Percentiles rank a stretch among this genome's conserved stretches.
phyloP scores from a whole-genome alignment of 2,113 vertebrate species.

The Accipiter virgatus region DNA sequence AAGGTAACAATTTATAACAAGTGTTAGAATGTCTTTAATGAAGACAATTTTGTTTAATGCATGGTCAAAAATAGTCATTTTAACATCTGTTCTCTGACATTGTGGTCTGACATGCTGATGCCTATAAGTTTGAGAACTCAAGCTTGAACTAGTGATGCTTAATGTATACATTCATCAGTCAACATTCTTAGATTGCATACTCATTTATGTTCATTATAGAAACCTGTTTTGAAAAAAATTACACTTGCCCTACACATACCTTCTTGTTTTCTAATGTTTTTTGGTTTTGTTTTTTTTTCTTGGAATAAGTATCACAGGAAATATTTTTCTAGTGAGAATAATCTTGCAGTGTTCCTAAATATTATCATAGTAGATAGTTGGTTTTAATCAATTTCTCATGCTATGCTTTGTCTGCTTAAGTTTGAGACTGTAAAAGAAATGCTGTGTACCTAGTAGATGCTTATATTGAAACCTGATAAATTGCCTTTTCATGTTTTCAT shows the following conservation, averaged over 20 bases:
- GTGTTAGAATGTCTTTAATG: neutral
- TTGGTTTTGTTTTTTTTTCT: neutral
- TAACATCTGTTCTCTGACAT: neutral
- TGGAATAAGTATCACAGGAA: neutral
- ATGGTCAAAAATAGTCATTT: rapidly evolving
- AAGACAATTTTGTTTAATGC: neutral
- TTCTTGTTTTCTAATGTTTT: neutral
- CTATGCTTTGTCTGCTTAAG: neutral
- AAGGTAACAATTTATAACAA: neutral
- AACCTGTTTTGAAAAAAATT: neutral
- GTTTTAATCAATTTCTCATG: neutral
- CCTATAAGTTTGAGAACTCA: neutral
- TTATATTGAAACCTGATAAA: neutral
- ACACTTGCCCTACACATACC: rapidly evolving
- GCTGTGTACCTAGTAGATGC: neutral
- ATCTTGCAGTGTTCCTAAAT: neutral
- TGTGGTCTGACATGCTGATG: neutral
- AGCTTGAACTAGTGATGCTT: neutral
- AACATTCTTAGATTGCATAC: neutral
- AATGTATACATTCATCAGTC: neutral
- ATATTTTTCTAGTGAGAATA: neutral
- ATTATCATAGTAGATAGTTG: neutral
- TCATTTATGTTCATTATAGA: neutral
- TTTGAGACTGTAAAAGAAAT: neutral
- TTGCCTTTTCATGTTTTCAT: neutral